Conservation (phyloP, 2,888 invertebrate genomes). For the Trichogramma evanescens region DNA sequence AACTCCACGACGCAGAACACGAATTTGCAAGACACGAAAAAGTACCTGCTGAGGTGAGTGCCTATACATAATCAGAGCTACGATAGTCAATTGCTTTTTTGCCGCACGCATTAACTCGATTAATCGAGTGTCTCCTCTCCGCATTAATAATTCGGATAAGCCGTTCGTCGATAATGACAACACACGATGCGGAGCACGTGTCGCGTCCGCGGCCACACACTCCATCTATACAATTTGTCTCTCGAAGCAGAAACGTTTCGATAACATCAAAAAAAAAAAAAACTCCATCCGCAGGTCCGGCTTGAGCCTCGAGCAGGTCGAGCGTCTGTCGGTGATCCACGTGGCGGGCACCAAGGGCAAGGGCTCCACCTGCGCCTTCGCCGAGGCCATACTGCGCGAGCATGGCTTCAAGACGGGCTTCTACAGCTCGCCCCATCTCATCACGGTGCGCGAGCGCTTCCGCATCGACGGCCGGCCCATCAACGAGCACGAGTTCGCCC, state of each 20-base stretch:
- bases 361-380: conserved; percentile 89
- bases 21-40: conserved; percentile 51
- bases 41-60: conserved; percentile 52
- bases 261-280: not conserved
- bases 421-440: conserved; percentile 91
- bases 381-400: conserved; percentile 78
- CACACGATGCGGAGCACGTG: no score
- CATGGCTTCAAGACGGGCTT: conserved; percentile 87
- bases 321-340: conserved; percentile 80
- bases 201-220: not conserved
- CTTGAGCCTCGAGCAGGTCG: conserved; percentile 58
- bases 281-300: conserved; percentile 51
- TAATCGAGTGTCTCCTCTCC: no score
- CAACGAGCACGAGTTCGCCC: conserved; percentile 63
- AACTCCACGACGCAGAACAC: conserved; percentile 2
- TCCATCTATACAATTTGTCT: not conserved
- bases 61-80: not conserved
- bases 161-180: not conserved
- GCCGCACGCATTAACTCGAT: no score
- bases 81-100: not conserved
- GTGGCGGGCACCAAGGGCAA: conserved; percentile 97
- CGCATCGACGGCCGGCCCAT: conserved; percentile 79
- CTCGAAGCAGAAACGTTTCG: not conserved
- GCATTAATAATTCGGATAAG: no score
- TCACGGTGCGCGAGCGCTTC: conserved; percentile 86